phyloP scores from a whole-genome alignment of 2,888 invertebrate genomes.

The Philonicus albiceps region DNA sequence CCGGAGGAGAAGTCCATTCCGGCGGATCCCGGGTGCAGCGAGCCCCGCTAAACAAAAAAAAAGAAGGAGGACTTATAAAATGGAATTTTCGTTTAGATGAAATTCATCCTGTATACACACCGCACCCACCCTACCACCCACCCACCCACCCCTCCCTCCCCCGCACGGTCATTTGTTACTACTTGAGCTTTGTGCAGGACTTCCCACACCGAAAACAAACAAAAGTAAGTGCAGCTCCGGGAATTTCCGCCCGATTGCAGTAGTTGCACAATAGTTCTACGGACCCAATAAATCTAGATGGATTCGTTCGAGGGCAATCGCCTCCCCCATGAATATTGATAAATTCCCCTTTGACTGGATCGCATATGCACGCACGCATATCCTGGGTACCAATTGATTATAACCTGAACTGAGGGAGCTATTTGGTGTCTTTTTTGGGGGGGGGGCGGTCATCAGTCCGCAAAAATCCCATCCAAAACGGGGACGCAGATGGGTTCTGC shows the following conservation, averaged over 20 bases:
- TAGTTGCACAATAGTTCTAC: conserved; percentile 25
- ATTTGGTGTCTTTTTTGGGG: neutral
- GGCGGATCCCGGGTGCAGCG: neutral
- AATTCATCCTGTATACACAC: neutral
- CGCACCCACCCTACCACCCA: neutral
- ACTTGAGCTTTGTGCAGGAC: conserved; percentile 12
- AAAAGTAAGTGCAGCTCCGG: conserved; percentile 24
- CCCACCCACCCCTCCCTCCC: neutral
- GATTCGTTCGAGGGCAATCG: neutral
- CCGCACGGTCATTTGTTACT: conserved; percentile 12
- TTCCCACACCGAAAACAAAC: conserved; percentile 35
- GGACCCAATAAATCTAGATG: conserved; percentile 38
- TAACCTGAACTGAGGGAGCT: neutral
- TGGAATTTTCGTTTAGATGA: conserved; percentile 31
- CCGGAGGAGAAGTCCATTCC: neutral
- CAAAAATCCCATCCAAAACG: neutral
- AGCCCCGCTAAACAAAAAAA: neutral
- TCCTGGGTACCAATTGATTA: conserved; percentile 36
- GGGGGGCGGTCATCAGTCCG: conserved; percentile 11
- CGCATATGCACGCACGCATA: conserved; percentile 26
- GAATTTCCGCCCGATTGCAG: conserved; percentile 32
- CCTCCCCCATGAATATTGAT: conserved; percentile 30
- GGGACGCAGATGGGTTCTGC: neutral
- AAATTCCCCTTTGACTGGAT: conserved; percentile 25
- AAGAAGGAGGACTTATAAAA: conserved; percentile 13